These are phyloP conservation scores for Ochropleura plecta DNA, from an alignment of 2,888 invertebrate species.

Conservation along the genomic window DNA sequence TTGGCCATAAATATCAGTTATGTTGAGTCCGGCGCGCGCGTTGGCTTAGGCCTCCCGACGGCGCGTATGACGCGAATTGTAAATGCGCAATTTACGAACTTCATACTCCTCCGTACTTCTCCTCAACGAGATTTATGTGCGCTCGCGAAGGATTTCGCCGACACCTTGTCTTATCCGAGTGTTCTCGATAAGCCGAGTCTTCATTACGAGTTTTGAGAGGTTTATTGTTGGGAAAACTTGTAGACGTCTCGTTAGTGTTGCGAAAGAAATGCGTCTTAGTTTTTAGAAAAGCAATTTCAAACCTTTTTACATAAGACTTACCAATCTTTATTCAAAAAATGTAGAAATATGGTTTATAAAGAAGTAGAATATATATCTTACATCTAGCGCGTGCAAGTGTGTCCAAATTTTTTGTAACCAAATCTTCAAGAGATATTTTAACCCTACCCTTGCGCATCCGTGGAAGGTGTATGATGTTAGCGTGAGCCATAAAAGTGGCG, in stretches of 20 bases:
- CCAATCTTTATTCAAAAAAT: not conserved
- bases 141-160: constrained; percentile 70
- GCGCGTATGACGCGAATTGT: constrained; percentile 82
- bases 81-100: constrained; percentile 85
- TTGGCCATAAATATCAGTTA: constrained; percentile 86
- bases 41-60: constrained; percentile 71
- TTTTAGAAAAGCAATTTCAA: not conserved
- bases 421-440: constrained; percentile 59
- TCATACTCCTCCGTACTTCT: constrained; percentile 71
- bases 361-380: not conserved
- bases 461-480: constrained; percentile 73
- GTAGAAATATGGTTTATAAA: not conserved
- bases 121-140: constrained; percentile 76
- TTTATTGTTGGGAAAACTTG: constrained; percentile 55
- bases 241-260: constrained; percentile 22
- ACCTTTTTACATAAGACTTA: not conserved
- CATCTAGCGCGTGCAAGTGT: not conserved
- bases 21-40: constrained; percentile 65
- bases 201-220: constrained; percentile 58
- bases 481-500: constrained; percentile 75
- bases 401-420: constrained; percentile 36
- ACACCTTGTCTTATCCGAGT: constrained; percentile 78
- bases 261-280: not conserved
- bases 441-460: constrained; percentile 66
- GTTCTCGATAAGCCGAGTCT: constrained; percentile 61